phyloP scores from a whole-genome alignment of 2,113 vertebrate species.

The Cettia cetti region DNA sequence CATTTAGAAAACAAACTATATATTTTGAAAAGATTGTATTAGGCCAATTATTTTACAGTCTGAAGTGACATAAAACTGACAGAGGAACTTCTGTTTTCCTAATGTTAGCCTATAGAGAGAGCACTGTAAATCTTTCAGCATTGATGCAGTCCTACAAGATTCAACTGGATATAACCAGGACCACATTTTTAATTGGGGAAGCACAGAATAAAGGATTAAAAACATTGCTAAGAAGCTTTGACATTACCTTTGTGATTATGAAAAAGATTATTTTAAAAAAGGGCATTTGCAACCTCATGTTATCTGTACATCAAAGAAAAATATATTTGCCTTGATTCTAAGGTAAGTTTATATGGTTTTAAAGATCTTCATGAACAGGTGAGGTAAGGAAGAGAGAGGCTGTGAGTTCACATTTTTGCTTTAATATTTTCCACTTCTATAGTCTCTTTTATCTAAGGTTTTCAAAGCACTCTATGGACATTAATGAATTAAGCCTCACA shows the following conservation, averaged over 20 bases:
- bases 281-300: neutral
- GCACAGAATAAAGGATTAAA: neutral
- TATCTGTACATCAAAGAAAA: neutral
- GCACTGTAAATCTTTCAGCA: neutral
- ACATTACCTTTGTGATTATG: neutral
- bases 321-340: neutral
- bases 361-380: conserved; percentile 12
- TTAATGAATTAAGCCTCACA: conserved; percentile 48
- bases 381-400: neutral
- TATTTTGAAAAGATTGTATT: neutral
- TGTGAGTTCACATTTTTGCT: conserved; percentile 1
- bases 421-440: conserved; percentile 14
- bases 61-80: neutral
- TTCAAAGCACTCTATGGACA: conserved; percentile 39
- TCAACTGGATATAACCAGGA: neutral
- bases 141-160: neutral
- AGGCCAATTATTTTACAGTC: neutral
- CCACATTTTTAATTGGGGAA: conserved; percentile 7
- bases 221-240: neutral
- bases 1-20: neutral
- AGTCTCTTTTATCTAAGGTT: conserved; percentile 54
- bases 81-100: neutral
- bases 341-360: neutral
- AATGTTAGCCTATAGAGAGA: neutral
- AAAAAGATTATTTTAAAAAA: neutral